Evolutionary conservation across 1,140 invertebrate genomes (phyloP).

Genomic region (Palaemon carinicauda): DNA sequence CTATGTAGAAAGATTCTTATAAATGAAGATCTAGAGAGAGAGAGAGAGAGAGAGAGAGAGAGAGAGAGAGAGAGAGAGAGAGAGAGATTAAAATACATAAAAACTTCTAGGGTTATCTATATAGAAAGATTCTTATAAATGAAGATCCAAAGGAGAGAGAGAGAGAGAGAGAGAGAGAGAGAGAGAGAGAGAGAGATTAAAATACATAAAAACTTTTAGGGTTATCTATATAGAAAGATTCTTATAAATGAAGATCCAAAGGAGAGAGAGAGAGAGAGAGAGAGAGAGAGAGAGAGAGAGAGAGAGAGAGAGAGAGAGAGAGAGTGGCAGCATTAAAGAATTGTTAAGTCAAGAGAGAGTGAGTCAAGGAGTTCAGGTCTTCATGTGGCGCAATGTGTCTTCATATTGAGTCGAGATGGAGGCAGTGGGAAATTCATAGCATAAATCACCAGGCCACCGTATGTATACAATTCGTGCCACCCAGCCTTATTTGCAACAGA

Average conservation of each 20-base stretch:
- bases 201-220: background rate
- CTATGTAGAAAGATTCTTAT: background rate
- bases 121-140: background rate
- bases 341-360: too few species aligned
- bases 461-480: too few species aligned
- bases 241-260: background rate
- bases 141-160: background rate
- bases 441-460: too few species aligned
- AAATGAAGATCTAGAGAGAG: background rate
- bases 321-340: too few species aligned
- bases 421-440: too few species aligned
- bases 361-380: background rate
- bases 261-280: background rate
- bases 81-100: too few species aligned
- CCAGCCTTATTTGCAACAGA: too few species aligned
- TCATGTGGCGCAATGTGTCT: too few species aligned
- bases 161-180: conserved; percentile 9
- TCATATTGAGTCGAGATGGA: too few species aligned
- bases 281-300: conserved; percentile 12
- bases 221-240: background rate
- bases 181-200: too few species aligned
- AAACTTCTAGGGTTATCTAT: background rate
- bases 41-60: conserved; percentile 5
- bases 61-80: conserved; percentile 5
- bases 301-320: conserved; percentile 22